These are phyloP conservation scores for Dasysyrphus albostriatus DNA, from an alignment of 2,888 invertebrate species.

Conservation along the genomic window DNA sequence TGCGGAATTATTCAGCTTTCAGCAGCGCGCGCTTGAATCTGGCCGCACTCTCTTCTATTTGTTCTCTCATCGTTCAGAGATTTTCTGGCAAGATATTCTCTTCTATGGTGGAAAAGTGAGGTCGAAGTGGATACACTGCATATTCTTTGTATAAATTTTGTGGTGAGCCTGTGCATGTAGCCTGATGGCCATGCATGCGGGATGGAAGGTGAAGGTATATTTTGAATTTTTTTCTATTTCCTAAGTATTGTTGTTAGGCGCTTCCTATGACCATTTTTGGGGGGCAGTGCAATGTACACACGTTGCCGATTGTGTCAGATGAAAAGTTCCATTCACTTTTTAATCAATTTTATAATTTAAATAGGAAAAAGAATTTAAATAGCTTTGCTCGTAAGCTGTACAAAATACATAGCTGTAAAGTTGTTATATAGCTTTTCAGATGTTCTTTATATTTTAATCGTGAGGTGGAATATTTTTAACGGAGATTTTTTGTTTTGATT, in stretches of 20 bases:
- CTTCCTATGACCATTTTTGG: conserved; percentile 66
- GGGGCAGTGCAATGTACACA: conserved; percentile 38
- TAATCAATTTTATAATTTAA: conserved; percentile 71
- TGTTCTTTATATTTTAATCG: conserved; percentile 58
- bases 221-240: not conserved
- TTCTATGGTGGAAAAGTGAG: conserved; percentile 61
- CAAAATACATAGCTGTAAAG: not conserved
- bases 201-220: not conserved
- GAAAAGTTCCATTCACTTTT: conserved; percentile 66
- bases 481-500: not conserved
- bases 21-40: conserved; percentile 38
- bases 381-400: not conserved
- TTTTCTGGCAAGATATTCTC: conserved; percentile 1
- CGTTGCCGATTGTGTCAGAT: conserved; percentile 39
- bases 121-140: conserved; percentile 37
- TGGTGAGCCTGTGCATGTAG: conserved; percentile 12
- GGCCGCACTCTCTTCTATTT: conserved; percentile 9
- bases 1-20: conserved; percentile 67
- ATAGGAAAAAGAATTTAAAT: conserved; percentile 63
- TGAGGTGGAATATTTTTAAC: conserved; percentile 25
- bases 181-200: conserved; percentile 7
- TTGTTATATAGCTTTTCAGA: not conserved
- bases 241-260: conserved; percentile 55
- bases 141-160: conserved; percentile 55
- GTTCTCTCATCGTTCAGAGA: conserved; percentile 12